Percentiles rank a stretch among this genome's conserved stretches.
Conservation (phyloP, 2,113 vertebrate species). For the Spermophilus dauricus region DNA sequence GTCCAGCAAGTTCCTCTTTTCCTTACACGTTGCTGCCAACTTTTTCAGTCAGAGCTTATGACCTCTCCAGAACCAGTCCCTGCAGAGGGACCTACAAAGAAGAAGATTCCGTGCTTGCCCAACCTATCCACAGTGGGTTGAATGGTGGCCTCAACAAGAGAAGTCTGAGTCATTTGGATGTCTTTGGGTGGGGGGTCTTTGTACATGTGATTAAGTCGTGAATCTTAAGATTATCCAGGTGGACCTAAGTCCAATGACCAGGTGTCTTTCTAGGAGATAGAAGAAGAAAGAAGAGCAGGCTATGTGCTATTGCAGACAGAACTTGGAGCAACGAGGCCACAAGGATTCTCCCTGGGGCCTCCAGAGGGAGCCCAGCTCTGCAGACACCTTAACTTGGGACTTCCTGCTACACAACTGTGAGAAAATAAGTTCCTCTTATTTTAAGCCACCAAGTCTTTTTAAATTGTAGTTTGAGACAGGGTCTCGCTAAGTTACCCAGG, state of each 20-base stretch:
- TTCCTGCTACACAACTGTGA: neutral
- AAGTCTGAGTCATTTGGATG: rapidly evolving
- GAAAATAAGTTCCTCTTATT: neutral
- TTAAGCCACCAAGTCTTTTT: neutral
- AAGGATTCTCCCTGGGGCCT: neutral
- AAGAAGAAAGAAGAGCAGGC: neutral
- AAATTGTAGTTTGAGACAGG: too few species aligned
- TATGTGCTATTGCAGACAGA: neutral
- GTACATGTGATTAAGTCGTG: neutral
- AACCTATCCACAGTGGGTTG: too few species aligned
- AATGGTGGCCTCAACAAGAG: too few species aligned
- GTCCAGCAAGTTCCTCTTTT: neutral
- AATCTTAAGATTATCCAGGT: neutral
- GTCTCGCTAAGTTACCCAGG: too few species aligned
- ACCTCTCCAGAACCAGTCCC: neutral
- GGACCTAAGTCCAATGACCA: too few species aligned
- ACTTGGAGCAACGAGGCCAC: neutral
- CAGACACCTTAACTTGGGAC: neutral
- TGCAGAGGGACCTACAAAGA: rapidly evolving
- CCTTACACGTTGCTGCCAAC: neutral
- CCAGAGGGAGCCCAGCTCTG: neutral
- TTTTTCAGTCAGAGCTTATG: neutral
- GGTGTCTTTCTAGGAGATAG: neutral
- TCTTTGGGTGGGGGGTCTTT: neutral
- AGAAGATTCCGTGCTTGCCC: too few species aligned